phyloP scores from a whole-genome alignment of 1,140 invertebrate species.

The Tribolium madens region DNA sequence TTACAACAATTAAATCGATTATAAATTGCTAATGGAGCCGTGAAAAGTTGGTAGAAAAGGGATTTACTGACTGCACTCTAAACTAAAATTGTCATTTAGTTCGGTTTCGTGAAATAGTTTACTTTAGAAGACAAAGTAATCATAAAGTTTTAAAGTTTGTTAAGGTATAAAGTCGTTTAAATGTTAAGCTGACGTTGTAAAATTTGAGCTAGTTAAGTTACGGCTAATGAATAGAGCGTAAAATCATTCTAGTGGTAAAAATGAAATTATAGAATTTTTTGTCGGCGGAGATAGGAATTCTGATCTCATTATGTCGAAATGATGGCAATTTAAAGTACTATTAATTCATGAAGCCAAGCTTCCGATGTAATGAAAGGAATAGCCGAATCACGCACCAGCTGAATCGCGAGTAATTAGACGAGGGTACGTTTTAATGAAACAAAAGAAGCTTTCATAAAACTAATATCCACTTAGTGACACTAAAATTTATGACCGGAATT shows the following conservation, averaged over 20 bases:
- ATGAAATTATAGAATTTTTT: slow-evolving; percentile 26
- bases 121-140: slow-evolving; percentile 16
- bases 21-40: slow-evolving; percentile 8
- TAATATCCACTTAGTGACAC: slow-evolving; percentile 5
- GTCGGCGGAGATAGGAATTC: slow-evolving; percentile 10
- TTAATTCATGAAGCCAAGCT: slow-evolving; percentile 51
- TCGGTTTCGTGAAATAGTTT: slow-evolving; percentile 4
- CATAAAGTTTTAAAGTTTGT: slow-evolving; percentile 36
- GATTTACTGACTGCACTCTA: not conserved
- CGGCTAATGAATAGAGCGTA: slow-evolving; percentile 12
- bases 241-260: slow-evolving; percentile 3
- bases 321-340: slow-evolving; percentile 50
- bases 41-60: not conserved
- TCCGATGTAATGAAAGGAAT: slow-evolving; percentile 46
- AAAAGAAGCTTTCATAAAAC: slow-evolving; percentile 44
- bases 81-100: not conserved
- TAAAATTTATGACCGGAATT: not conserved
- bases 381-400: slow-evolving; percentile 44
- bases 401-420: slow-evolving; percentile 51
- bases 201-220: slow-evolving; percentile 10
- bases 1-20: slow-evolving; percentile 21
- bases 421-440: slow-evolving; percentile 50
- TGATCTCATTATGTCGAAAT: slow-evolving; percentile 44
- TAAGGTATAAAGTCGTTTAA: slow-evolving; percentile 25
- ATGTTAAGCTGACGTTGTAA: slow-evolving; percentile 27